Base-by-base conservation (phyloP, 35 echinoderm and acorn worm species). In the Apostichopus japonicus region DNA sequence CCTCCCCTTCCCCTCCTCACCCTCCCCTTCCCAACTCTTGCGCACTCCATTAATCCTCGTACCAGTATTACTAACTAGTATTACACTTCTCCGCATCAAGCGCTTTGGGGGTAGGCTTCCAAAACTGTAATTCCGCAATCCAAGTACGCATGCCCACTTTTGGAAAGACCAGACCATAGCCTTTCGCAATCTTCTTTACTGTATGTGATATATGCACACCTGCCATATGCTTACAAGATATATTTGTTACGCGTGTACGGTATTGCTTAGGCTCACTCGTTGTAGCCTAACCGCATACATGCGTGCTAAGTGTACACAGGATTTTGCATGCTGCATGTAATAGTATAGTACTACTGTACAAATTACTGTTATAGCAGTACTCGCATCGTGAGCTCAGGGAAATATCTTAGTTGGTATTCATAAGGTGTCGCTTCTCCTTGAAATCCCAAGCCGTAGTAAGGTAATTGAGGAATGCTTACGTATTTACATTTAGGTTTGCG, bases 351-450 rank as follows among this genome's bases (percentile, higher is more conserved):
- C 33, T 44, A 44, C 33, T 44, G 33, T 44, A 44, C 33, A 44
- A 44, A 44, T 44, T 44, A 44, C 33, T 44, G 33, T 44, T 67
- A 67, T 19, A 5, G 63, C 11, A 67, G 19, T 15, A 11, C 63
- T 19, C 11, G 63, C 71, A 75, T 75, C 71, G 71, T 75, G 71
- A 75, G 4, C 71, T 75, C 71, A 75, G 71, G 71, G 22, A 75
- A 75, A 75, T 75, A 75, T 75, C 21, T 19, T n/a, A 75, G n/a
- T 75, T 19, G 71, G 71, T 75, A 75, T 75, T 75, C 71, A 75
- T 75, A 75, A 75, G 14, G 71, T n/a, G 16, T 75, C 21, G 71
- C 71, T 23, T 75, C n/a, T 75, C 16, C 21, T 75, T 23, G 71
- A 75, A 75, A 19, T 75, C 71, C 21, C 21, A 75, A 75, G 71